Base-by-base conservation (phyloP, 2,888 invertebrate species). In the Aleiodes leptofemur region DNA sequence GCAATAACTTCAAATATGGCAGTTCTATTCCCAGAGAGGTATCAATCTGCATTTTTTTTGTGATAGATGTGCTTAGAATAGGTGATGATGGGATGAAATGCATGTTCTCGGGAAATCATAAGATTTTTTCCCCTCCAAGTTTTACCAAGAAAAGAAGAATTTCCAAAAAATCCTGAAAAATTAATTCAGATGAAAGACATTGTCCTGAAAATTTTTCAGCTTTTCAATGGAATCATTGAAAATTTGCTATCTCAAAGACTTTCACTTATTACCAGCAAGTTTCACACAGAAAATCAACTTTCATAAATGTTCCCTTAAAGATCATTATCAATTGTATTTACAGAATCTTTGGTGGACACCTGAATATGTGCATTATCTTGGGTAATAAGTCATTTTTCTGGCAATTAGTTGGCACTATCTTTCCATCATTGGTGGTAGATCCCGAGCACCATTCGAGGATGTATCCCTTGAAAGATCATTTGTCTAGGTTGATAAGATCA, bases 401-500 rank as follows among this genome's bases (percentile, higher is more conserved):
- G 77, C 91, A 86, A 83, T 1, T 91, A 0, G n/a, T 94, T 0
- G 93, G 93, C 0, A 84, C 91, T 0, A 66, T 92, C 0, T 91
- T 91, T 76, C 95, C 95, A 0, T 90, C 91, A 0, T 83, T 93
- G 9, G 87, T 94, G 3, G 91, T 92, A 0, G 91, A 91, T 0
- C 87, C 90, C 4, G 90, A 92, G 86, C 83, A 91, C 72, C 86
- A 88, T 9, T 89, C 91, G 11, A 90, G 85, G 82, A 88, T 92
- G 85, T 93, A 92, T 81, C 93, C 93, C 0, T 69, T 93, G 7
- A 82, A 80, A 2, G 82, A 90, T 0, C 86, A 79, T 14, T 71
- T 56, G 31, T 64, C 72, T 13, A 70, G 81, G 9, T 7, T 86
- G 0, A 73, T 84, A 31, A 93, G 91, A 74, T 85, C 94, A 85